phyloP scores from a whole-genome alignment of 2,113 vertebrate genomes.

The Eleginops maclovinus region DNA sequence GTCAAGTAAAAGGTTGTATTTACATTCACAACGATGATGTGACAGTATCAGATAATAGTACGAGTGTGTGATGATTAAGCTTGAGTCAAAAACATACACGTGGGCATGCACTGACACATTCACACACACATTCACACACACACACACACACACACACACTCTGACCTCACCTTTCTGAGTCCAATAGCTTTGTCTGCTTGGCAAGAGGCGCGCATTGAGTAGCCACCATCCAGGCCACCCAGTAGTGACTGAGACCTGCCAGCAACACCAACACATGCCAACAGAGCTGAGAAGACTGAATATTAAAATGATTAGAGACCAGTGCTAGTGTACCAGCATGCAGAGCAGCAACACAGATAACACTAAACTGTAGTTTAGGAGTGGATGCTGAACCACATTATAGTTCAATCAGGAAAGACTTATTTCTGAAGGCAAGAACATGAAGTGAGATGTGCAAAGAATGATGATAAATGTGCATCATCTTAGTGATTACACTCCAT shows the following conservation, averaged over 20 bases:
- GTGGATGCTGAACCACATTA: neutral
- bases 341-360: slow-evolving; percentile 3
- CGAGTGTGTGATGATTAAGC: slow-evolving; percentile 27
- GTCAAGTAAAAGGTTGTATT: slow-evolving; percentile 52
- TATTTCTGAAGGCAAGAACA: no score
- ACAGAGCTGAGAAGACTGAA: slow-evolving; percentile 47
- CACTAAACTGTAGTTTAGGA: neutral
- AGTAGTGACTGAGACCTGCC: slow-evolving; percentile 71
- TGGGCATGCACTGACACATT: slow-evolving; percentile 1
- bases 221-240: slow-evolving; percentile 76
- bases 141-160: no score
- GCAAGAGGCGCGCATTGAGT: slow-evolving; percentile 57
- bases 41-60: slow-evolving; percentile 33
- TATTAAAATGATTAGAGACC: slow-evolving; percentile 47
- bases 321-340: neutral
- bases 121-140: slow-evolving; percentile 7
- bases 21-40: slow-evolving; percentile 49
- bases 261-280: slow-evolving; percentile 61
- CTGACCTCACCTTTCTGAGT: slow-evolving; percentile 43
- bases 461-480: no score
- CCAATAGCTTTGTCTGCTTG: slow-evolving; percentile 59
- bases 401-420: no score
- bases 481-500: no score
- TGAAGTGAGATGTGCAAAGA: no score
- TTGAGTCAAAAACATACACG: slow-evolving; percentile 20